Evolutionary conservation across 2,113 vertebrate species (phyloP), one percentile per base, ranked within the genome.

Genomic region (Chlamydotis undulata): DNA sequence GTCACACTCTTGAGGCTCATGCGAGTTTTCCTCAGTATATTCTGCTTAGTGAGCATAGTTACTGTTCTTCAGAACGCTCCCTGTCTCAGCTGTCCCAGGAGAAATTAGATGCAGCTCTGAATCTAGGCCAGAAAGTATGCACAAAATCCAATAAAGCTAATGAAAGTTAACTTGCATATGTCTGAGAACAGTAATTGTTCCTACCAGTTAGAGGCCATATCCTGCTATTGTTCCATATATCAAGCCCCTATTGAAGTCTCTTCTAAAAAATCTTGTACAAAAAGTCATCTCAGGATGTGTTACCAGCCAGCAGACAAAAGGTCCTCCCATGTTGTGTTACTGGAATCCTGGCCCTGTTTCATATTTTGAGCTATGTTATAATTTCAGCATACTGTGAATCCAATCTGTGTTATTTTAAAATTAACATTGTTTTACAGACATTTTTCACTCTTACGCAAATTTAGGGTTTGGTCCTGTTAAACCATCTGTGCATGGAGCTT

Each of bases 141-240:
- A 79, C 83, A 82, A 87, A 96, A 93, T 83, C 80, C 82, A 90
- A 61, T 90, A 81, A 95, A 88, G 80, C 89, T 96, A 68, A 94
- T 89, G 95, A 59, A 96, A 94, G 71, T 94, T 94, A 94, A 82
- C 90, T 95, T 94, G 90, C 89, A 82, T 69, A 75, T 93, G 45
- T 76, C 83, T 93, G 83, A 64, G 83, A 94, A 81, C 86, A 89
- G 69, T 75, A 82, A 78, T 92, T 94, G 94, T 95, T 96, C 69
- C 61, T 92, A 87, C 64, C 77, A 92, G 74, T 92, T 89, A 97
- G 94, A 90, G 94, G 86, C 92, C 83, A 73, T 57, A 97, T 96
- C 96, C 95, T 97, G 76, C 94, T 89, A 94, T 96, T 97, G 95
- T 97, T 96, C 67, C 52, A 55, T 76, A 76, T 91, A 94, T 91